These are phyloP conservation scores for Alexandromys fortis DNA, from an alignment of 2,113 vertebrate genomes.

Conservation along the genomic window DNA sequence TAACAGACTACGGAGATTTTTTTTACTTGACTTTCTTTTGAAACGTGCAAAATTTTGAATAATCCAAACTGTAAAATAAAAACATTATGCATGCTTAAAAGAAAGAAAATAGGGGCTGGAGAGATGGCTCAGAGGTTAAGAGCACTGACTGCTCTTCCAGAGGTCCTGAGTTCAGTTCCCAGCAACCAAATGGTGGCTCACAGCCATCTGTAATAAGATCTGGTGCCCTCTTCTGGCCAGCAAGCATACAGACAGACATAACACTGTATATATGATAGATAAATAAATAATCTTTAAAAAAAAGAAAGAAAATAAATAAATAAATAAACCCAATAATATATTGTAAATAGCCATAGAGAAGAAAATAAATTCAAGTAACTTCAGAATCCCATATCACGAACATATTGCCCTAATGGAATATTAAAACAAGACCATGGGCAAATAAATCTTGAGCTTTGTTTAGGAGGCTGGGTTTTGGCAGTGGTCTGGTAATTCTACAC, in stretches of 20 bases:
- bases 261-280: no score
- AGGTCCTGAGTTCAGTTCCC: no score
- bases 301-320: constrained; percentile 43
- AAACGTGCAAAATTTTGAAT: not conserved
- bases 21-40: constrained; percentile 12
- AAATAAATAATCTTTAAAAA: no score
- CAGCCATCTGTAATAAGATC: no score
- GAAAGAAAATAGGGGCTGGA: constrained; percentile 7
- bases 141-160: no score
- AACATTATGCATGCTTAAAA: not conserved
- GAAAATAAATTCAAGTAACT: constrained; percentile 46
- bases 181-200: no score
- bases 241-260: no score
- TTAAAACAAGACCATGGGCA: not conserved
- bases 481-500: constrained; percentile 16
- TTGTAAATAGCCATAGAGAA: not conserved
- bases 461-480: not conserved
- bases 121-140: no score
- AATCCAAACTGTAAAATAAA: constrained; percentile 21
- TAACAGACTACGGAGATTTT: not conserved
- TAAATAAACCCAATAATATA: not conserved
- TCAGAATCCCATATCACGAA: constrained; percentile 9
- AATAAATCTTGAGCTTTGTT: constrained; percentile 51
- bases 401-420: not conserved
- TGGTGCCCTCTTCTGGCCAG: no score